phyloP scores from a whole-genome alignment of 1,140 invertebrate species.

The Whitmania pigra region DNA sequence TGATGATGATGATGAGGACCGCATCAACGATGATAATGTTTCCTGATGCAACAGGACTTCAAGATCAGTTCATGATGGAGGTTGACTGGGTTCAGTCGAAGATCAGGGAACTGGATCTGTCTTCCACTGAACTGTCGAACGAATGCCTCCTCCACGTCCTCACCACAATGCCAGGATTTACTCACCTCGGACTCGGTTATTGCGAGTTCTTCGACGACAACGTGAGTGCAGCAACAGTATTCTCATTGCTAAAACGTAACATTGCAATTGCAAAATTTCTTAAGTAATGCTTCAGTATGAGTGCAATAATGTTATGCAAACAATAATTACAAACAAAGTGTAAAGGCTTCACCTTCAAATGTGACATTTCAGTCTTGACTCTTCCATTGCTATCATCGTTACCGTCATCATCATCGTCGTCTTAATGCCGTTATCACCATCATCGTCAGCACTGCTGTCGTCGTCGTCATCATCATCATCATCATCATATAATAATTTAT shows the following conservation, averaged over 20 bases:
- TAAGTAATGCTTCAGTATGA: too few relatives aligned
- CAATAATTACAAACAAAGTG: too few relatives aligned
- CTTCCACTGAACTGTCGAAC: constrained; percentile 10
- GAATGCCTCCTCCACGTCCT: constrained; percentile 14
- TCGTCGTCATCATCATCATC: background rate
- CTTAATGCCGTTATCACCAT: background rate
- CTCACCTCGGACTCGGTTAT: constrained; percentile 84
- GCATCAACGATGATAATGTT: background rate
- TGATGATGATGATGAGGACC: constrained; percentile 11
- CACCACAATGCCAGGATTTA: constrained; percentile 66
- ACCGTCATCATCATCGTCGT: background rate
- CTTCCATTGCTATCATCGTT: background rate
- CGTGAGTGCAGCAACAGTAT: constrained; percentile 39
- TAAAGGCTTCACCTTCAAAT: too few relatives aligned
- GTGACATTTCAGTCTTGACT: background rate
- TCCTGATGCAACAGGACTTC: background rate
- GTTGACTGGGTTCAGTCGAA: background rate
- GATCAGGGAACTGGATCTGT: background rate
- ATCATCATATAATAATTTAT: background rate
- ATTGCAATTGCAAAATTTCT: too few relatives aligned
- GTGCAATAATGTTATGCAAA: too few relatives aligned
- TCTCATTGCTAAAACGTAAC: too few relatives aligned
- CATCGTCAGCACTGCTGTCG: background rate
- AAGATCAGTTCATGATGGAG: constrained; percentile 13
- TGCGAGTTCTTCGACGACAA: constrained; percentile 92